Evolutionary conservation across 2,888 invertebrate species (phyloP), one percentile per base, ranked within the genome.

Genomic region (Agrenia bidenticulata): DNA sequence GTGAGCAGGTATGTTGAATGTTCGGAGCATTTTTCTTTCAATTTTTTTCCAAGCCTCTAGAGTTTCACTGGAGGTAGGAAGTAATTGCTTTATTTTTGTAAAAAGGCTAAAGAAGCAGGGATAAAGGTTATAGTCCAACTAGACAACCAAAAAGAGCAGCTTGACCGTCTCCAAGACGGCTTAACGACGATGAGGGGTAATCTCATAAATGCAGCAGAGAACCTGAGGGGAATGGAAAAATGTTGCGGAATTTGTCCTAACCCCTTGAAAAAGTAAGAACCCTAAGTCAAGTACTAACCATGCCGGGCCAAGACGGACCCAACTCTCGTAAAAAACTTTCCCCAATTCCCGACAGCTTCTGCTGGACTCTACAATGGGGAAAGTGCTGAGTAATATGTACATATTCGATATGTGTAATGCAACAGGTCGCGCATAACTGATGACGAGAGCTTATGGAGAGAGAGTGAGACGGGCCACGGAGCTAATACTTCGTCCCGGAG

Each of bases 121-220:
- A 69, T 69, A 39, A 69, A 69, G 37, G 65, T 69, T 41, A 69
- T 69, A 37, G 68, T 69, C 4, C 59, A 65, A 11, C 50, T 69
- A 19, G 68, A 69, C 57, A 65, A 69, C 56, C 68, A 69, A 54
- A 69, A 69, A 37, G 68, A 69, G 57, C 65, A 69, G 54, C 61
- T 69, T 2, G 68, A 69, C 32, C 62, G 68, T 9, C 51, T 69
- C 55, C 68, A 69, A 53, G 62, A 62, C 42, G 65, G 68, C 32
- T 32, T 69, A 55, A 63, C 63, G 37, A 50, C 53, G n/a, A 69
- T 69, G 65, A 57, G 68, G 21, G 55, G 56, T 7, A 65, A 61
- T 42, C 55, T 69, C 42, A 69, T 69, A 45, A 64, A 61, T 13
- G 68, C 68, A 2, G 64, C 65, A 27, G 54, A 56, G 42, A 69